Evolutionary conservation across 2,888 invertebrate genomes (phyloP), one percentile per base, ranked within the genome.

Genomic region (Orchesella flavescens): DNA sequence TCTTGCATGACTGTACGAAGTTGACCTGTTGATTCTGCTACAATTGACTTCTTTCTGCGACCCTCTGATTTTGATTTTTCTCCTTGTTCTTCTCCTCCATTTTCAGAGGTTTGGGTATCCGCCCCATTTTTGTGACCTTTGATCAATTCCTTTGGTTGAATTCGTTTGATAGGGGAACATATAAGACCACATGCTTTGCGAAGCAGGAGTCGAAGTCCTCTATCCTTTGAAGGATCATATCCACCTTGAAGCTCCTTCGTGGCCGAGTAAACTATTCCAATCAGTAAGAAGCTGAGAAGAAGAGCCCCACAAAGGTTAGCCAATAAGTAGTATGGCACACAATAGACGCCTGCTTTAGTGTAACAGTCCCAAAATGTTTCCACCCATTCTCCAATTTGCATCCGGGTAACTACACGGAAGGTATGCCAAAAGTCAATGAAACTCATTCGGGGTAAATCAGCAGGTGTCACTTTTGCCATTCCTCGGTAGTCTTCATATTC

Each of bases 371-470:
- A 77, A 9, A 86, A 43, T 1, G 84, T 75, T 59, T 86, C 84
- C 19, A 82, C 34, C 79, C 81, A 77, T 72, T 86, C 86, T 12
- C 74, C 84, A 23, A 77, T 65, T 19, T 78, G 84, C 44, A 78
- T 71, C 3, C 86, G 84, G 5, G 73, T 12, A 5, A 82, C 65
- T 4, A 65, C 12, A 24, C 78, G 59, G 73, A 82, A 76, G 13
- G 84, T 83, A 59, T 84, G 82, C 71, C 73, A 73, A 61, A 73
- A 84, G 21, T 82, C 74, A 13, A 81, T 44, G 44, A 78, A 85
- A 66, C 49, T 84, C 71, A 71, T 84, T 1, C 82, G 66, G 9
- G 83, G 84, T 9, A 80, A 21, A 43, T 68, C 59, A 66, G 65
- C 13, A 13, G 49, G 10, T 12, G 75, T 49, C 5, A 63, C 1